These are phyloP conservation scores for Cottus gobio DNA, from an alignment of 2,113 vertebrate genomes.

Conservation along the genomic window DNA sequence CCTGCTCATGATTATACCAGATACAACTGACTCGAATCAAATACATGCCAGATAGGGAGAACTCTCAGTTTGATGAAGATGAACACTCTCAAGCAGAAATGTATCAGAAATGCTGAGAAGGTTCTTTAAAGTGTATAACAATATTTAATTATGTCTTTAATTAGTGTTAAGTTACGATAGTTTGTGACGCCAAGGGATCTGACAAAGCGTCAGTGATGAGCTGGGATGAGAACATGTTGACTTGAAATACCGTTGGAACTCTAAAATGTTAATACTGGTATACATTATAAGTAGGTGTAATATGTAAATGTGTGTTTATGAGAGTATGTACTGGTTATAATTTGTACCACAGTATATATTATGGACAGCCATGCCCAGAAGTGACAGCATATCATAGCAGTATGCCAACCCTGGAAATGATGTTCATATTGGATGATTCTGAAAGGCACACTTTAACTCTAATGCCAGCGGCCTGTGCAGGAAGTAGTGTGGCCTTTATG, in stretches of 20 bases:
- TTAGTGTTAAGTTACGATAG: too few species aligned
- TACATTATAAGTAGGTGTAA: neutral
- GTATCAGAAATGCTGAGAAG: conserved; percentile 6
- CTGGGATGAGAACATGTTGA: neutral
- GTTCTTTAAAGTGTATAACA: neutral
- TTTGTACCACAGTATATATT: neutral
- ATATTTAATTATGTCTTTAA: neutral
- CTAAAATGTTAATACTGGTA: neutral
- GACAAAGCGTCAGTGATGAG: too few species aligned
- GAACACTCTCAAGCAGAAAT: neutral
- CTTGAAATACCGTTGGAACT: neutral
- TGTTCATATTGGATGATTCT: neutral
- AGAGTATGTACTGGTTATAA: neutral
- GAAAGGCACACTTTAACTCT: neutral
- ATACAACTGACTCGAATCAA: conserved; percentile 7
- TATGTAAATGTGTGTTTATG: neutral
- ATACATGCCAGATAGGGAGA: conserved; percentile 3
- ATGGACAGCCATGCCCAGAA: neutral
- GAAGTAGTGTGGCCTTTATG: neutral
- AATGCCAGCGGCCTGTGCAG: neutral
- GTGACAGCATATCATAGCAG: neutral
- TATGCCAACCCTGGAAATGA: neutral
- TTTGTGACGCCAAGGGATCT: too few species aligned
- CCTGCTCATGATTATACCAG: neutral
- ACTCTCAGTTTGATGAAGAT: neutral